Conservation (phyloP, 2,113 vertebrate genomes). For the Athene noctua region DNA sequence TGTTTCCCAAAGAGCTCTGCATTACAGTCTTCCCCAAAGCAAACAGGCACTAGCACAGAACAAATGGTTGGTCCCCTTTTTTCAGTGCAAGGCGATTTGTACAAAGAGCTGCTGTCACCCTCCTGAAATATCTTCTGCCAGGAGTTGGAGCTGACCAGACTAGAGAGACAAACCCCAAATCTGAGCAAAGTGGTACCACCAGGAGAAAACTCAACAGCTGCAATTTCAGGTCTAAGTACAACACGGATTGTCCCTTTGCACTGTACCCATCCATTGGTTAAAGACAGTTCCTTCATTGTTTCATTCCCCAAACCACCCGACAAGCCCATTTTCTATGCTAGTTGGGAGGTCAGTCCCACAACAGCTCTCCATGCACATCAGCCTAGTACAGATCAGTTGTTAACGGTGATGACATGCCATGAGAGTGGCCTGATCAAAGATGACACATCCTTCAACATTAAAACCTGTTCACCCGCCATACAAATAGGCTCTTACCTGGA, state of each 20-base stretch:
- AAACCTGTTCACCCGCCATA: background rate
- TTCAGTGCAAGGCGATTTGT: background rate
- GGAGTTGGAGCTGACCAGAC: background rate
- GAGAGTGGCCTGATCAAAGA: background rate
- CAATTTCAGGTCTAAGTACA: background rate
- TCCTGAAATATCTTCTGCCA: background rate
- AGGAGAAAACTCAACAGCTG: background rate
- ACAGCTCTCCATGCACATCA: background rate
- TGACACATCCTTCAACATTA: background rate
- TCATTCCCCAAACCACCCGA: background rate
- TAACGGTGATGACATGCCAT: accelerated
- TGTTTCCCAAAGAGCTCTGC: background rate
- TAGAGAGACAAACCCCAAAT: background rate
- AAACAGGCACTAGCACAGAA: background rate
- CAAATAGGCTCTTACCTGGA: constrained; percentile 80
- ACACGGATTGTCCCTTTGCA: background rate
- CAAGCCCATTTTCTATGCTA: background rate
- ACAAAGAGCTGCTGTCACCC: background rate
- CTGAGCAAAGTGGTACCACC: background rate
- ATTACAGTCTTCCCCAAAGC: background rate
- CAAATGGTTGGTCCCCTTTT: background rate
- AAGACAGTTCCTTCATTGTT: background rate
- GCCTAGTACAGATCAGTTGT: background rate
- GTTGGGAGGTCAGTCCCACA: background rate
- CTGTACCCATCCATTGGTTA: background rate